Evolutionary conservation across 2,797 vertebrate species (phyloP).

Genomic region (Vireo griseus): DNA sequence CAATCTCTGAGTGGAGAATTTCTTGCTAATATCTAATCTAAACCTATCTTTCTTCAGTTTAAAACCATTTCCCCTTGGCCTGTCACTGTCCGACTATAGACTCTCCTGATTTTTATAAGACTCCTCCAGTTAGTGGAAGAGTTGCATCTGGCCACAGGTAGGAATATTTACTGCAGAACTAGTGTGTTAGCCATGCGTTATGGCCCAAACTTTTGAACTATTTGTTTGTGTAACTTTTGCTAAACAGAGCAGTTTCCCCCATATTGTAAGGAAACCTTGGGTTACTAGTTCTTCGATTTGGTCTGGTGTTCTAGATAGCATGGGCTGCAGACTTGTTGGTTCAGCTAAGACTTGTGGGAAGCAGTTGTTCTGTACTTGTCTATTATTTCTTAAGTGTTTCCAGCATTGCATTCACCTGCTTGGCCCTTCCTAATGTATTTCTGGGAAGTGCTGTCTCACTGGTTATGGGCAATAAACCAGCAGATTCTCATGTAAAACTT

Average conservation of each 20-base stretch:
- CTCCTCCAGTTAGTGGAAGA: neutral
- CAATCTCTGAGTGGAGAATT: neutral
- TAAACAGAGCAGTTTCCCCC: neutral
- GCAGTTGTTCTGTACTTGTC: neutral
- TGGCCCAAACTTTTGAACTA: neutral
- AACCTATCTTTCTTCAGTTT: neutral
- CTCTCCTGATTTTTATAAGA: neutral
- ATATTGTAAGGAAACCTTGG: neutral
- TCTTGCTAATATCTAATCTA: neutral
- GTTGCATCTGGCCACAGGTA: neutral
- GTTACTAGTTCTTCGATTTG: neutral
- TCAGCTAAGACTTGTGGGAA: neutral
- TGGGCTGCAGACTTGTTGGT: neutral
- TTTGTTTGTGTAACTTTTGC: neutral
- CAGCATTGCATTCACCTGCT: neutral
- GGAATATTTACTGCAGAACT: neutral
- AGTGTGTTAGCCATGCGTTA: neutral
- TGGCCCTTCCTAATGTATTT: fast-evolving
- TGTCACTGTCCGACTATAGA: neutral
- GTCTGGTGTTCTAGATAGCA: neutral
- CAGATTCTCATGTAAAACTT: neutral
- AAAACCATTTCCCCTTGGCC: neutral
- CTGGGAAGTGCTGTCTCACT: neutral
- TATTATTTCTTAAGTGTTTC: neutral
- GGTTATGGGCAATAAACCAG: neutral